Percentiles rank a stretch among this genome's conserved stretches.
These are phyloP conservation scores for Helogale parvula DNA, from an alignment of 2,113 vertebrate species.

Conservation along the genomic window DNA sequence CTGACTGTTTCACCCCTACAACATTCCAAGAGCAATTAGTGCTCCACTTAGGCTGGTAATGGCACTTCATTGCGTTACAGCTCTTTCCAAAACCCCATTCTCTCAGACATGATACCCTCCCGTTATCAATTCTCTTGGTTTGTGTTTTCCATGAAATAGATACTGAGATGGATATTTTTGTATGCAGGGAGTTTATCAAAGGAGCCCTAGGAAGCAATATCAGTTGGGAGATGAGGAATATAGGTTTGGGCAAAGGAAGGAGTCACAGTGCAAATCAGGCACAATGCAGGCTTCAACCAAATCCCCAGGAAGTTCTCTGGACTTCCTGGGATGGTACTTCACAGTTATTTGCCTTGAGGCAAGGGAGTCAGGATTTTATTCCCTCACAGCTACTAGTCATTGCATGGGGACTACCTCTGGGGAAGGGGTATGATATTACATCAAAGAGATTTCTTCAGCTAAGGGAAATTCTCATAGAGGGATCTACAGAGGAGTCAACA, in stretches of 20 bases:
- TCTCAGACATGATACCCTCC: not conserved
- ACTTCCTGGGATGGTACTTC: not conserved
- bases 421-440: not conserved
- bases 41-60: not conserved
- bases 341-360: not conserved
- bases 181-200: not conserved
- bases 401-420: not conserved
- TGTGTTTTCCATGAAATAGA: not conserved
- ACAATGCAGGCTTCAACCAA: not conserved
- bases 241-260: not conserved
- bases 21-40: not conserved
- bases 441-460: not conserved
- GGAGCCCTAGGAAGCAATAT: not conserved
- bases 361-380: not conserved
- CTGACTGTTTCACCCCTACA: not conserved
- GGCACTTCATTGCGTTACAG: not conserved
- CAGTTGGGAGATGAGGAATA: not conserved
- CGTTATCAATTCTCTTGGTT: not conserved
- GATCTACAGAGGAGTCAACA: not conserved
- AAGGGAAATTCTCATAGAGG: not conserved
- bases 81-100: not conserved
- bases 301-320: not conserved
- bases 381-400: not conserved
- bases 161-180: not conserved
- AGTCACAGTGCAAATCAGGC: not conserved